Base-by-base conservation (phyloP, 2,888 invertebrate species). In the Aelia acuminata region DNA sequence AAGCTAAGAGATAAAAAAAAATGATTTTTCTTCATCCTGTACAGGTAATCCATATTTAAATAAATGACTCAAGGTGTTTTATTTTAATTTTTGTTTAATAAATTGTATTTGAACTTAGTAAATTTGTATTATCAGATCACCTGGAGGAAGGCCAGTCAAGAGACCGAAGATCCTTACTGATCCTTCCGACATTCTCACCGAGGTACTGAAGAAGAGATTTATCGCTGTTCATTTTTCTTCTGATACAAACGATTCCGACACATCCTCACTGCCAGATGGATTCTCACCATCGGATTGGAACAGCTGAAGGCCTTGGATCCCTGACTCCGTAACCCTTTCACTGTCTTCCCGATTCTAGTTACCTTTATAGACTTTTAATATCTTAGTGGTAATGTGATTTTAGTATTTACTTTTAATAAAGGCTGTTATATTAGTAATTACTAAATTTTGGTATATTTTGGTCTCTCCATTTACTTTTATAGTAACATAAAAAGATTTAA, bases 141-240 rank as follows among this genome's bases (percentile, higher is more conserved):
- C 89, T 84, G 89, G 89, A 84, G 89, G 89, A 26, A 84, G 89
- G 50, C 89, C 89, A 13, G 31, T 89, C 10, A 89, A 75, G 49
- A 88, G 84, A 47, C 89, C 89, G 22, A 63, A 85, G 49, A 35
- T 88, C 15, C 22, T 80, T 22, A 47, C 31, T 15, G 89, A 89
- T 80, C 85, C 89, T 11, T 57, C 85, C 1, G 89, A 89, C 39
- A 88, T 89, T 50, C 48, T 89, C 3, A 85, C 89, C 8, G 87
- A 89, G 49, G 89, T 89, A 10, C 80, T 89, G n/a, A 88, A 85
- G 85, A 89, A 88, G 75, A 84, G 89, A 31, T 89, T 88, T 50
- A 84, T 70, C 15, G 89, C 85, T 31, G 80, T 35, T n/a, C 84
- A 89, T 39, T 63, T 86, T 8, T 87, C 87, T 31, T 48, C 63